Evolutionary conservation across 1,140 invertebrate species (phyloP), one percentile per base, ranked within the genome.

Genomic region (Hestina assimilis): DNA sequence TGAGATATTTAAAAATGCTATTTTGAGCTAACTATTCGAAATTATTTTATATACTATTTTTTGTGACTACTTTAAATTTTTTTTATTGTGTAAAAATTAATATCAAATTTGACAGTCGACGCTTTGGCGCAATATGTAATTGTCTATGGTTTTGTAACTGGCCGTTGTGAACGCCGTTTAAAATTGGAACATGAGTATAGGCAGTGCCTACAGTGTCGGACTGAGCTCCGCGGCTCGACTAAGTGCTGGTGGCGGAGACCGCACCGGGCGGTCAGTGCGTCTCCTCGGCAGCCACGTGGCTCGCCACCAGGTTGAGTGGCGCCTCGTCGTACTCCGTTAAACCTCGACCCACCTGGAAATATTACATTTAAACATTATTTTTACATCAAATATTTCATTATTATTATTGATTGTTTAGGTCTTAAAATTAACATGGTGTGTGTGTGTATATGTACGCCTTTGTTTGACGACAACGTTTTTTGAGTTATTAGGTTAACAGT

Each of bases 281-380:
- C 66, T 89, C 89, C 57, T 89, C 89, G 2, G 87, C 75, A 40
- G 87, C 78, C 11, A 83, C 79, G 77, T 89, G 89, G 14, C 77
- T 77, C 31, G 87, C 85, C 6, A 87, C 87, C 15, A 89, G 71
- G 68, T 89, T 89, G 41, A 89, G 61, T 20, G 89, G 89, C 24
- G 76, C 86, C 17, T 89, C 89, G 63, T 89, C 89, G 70, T 89
- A 88, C 23, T 89, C 89, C 1, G 75, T 64, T 24, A 83, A 72
- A 48, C 63, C 75, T 17, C 71, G 62, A 4, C 81, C 83, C 57
- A 87, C 73, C 81, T 89, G 69, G 1, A 23, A 42, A 60, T 48
- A 47, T 52, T 35, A 31, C 7, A 17, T 46, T n/a, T n/a, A n/a
- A n/a, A n/a, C n/a, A n/a, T n/a, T n/a, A n/a, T n/a, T n/a, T n/a